Percentiles rank a stretch among this genome's conserved stretches.
phyloP scores from a whole-genome alignment of 2,113 vertebrate genomes.

The Pardalotus punctatus region DNA sequence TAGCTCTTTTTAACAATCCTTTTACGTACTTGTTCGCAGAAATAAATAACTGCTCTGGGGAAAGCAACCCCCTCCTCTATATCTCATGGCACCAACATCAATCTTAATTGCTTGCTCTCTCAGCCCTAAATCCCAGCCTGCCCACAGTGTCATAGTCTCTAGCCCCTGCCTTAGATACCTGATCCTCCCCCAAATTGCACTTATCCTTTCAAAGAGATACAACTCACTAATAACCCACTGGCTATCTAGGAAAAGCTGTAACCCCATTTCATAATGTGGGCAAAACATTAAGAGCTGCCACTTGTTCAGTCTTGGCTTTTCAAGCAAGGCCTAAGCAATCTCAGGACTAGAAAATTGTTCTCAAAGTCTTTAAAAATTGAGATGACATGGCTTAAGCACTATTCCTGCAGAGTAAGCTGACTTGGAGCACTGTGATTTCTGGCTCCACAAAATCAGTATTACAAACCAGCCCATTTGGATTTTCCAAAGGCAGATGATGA shows the following conservation, averaged over 20 bases:
- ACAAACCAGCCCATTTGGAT: background rate
- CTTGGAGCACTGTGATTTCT: background rate
- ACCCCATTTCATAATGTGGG: background rate
- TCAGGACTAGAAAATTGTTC: background rate
- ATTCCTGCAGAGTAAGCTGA: background rate
- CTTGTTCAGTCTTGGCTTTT: background rate
- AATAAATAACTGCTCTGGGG: background rate
- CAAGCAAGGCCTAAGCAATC: background rate
- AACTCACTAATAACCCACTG: background rate
- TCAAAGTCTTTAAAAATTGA: background rate
- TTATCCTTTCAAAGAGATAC: background rate
- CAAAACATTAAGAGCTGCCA: background rate
- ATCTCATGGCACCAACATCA: background rate
- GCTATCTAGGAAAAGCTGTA: background rate
- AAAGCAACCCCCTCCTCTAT: background rate
- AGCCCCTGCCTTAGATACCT: background rate
- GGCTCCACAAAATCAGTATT: background rate
- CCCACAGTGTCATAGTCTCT: background rate
- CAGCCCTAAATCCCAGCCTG: background rate
- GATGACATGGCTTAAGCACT: background rate
- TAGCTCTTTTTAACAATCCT: background rate
- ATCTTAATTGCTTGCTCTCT: background rate
- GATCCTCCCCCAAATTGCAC: fast-evolving
- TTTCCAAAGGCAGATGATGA: background rate
- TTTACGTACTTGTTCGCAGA: background rate